Conservation (phyloP, 2,797 vertebrate genomes). For the Erpetoichthys calabaricus region DNA sequence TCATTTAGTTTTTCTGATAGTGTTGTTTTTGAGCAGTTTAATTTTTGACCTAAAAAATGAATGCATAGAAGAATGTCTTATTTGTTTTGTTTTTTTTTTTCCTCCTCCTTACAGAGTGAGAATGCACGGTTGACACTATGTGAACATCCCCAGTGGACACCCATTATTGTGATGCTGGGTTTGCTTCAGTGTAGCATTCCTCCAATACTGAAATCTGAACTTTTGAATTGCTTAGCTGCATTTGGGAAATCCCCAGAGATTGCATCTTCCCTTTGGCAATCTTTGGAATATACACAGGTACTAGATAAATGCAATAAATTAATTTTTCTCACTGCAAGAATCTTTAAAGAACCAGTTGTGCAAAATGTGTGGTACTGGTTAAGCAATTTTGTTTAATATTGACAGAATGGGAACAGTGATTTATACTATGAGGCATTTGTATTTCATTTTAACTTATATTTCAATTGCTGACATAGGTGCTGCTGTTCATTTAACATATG, state of each 20-base stretch:
- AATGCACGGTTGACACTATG: conserved; percentile 90
- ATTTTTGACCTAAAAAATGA: neutral
- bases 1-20: no score
- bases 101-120: conserved; percentile 61
- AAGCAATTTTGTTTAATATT: no score
- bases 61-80: neutral
- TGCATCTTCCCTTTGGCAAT: conserved; percentile 92
- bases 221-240: conserved; percentile 75
- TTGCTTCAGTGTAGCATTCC: conserved; percentile 87
- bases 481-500: no score
- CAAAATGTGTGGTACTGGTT: no score
- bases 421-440: no score
- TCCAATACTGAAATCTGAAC: conserved; percentile 76
- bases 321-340: neutral
- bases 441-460: no score
- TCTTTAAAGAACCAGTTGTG: no score
- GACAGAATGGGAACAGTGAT: no score
- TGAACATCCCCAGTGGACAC: conserved; percentile 96
- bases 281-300: conserved; percentile 93
- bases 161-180: conserved; percentile 82
- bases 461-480: no score
- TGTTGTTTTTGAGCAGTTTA: no score
- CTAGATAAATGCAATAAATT: neutral
- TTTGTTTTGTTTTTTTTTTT: neutral
- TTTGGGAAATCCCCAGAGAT: conserved; percentile 96